These are phyloP conservation scores for Otolemur crassicaudatus DNA, from an alignment of 2,797 vertebrate species.

Conservation along the genomic window DNA sequence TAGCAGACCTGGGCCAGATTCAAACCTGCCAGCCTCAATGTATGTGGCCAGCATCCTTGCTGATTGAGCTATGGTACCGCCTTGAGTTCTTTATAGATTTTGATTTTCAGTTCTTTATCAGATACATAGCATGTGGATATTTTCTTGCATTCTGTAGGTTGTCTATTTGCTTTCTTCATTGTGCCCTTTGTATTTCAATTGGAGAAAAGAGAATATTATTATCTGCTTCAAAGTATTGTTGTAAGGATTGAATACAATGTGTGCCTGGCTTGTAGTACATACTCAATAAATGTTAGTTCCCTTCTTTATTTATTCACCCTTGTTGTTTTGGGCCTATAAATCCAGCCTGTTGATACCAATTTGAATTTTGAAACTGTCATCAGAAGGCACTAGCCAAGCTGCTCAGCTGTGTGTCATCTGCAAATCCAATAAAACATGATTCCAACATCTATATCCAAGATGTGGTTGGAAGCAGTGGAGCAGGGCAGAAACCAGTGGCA, in stretches of 20 bases:
- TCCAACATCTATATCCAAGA: conserved; percentile 25
- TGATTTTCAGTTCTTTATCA: too few relatives aligned
- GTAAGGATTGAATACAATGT: background rate
- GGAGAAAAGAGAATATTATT: background rate
- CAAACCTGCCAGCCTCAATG: too few relatives aligned
- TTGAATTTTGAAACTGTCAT: conserved; percentile 51
- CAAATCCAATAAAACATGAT: conserved; percentile 53
- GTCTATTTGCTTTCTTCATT: too few relatives aligned
- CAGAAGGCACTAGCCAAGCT: background rate
- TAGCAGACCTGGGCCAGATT: too few relatives aligned
- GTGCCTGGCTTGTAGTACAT: background rate
- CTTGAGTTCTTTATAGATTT: too few relatives aligned
- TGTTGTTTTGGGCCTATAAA: conserved; percentile 3
- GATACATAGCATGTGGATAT: too few relatives aligned
- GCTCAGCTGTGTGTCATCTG: conserved; percentile 18
- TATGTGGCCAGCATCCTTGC: too few relatives aligned
- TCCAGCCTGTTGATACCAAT: conserved; percentile 27
- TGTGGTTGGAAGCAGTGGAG: background rate
- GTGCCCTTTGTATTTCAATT: background rate
- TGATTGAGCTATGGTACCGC: too few relatives aligned
- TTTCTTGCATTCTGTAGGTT: too few relatives aligned
- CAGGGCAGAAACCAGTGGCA: background rate
- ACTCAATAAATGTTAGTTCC: background rate
- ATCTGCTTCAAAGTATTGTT: background rate
- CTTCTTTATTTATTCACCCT: background rate